Percentiles rank a stretch among this genome's conserved stretches.
These are phyloP conservation scores for Cheirogaleus major DNA, from an alignment of 2,797 vertebrate genomes.

Conservation along the genomic window DNA sequence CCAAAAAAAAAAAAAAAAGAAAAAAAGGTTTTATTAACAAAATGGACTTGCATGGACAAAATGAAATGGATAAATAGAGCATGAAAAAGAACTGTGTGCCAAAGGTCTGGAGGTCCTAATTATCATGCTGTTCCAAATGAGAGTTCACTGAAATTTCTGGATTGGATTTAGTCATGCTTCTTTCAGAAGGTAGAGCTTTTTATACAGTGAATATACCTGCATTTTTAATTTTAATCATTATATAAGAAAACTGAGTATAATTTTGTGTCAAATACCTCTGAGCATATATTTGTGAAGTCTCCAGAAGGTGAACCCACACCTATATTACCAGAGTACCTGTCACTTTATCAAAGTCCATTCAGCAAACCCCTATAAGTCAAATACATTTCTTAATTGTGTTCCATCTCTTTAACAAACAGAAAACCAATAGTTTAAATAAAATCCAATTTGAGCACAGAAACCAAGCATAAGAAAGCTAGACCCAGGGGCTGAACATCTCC, in stretches of 20 bases:
- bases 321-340: neutral
- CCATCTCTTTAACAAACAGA: neutral
- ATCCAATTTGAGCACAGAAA: neutral
- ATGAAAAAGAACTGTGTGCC: neutral
- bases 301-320: neutral
- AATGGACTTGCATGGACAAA: neutral
- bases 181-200: neutral
- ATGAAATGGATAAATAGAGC: neutral
- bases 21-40: neutral
- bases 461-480: neutral
- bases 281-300: neutral
- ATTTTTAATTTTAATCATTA: neutral
- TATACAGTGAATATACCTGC: neutral
- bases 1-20: no score
- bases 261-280: conserved; percentile 1
- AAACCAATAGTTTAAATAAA: neutral
- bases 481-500: neutral
- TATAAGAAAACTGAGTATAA: neutral
- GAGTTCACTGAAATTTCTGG: neutral
- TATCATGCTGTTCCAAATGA: neutral
- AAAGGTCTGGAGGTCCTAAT: neutral
- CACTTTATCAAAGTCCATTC: neutral
- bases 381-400: neutral
- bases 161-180: neutral
- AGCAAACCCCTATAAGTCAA: neutral